phyloP scores from a whole-genome alignment of 2,113 vertebrate genomes.

The Ranitomeya imitator region DNA sequence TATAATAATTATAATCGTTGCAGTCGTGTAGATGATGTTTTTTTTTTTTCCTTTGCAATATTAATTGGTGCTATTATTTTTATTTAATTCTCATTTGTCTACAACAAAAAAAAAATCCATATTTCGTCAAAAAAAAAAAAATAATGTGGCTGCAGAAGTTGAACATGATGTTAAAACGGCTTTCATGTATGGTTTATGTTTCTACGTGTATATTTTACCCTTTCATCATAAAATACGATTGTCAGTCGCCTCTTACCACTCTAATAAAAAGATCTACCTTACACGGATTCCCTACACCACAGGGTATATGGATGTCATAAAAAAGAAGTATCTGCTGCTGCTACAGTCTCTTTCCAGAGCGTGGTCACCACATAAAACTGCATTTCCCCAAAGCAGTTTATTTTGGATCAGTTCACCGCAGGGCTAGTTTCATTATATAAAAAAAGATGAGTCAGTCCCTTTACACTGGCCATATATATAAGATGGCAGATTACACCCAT shows the following conservation, averaged over 20 bases:
- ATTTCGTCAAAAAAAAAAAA: constrained; percentile 36
- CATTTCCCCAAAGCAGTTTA: background rate
- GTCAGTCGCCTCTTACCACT: constrained; percentile 16
- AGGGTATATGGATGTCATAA: background rate
- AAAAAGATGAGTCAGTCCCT: no score
- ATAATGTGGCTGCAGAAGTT: constrained; percentile 41
- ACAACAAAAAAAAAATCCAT: constrained; percentile 53
- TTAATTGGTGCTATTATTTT: constrained; percentile 59
- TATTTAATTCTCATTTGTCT: constrained; percentile 57
- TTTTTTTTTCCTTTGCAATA: constrained; percentile 34
- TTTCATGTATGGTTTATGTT: background rate
- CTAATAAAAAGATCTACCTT: constrained; percentile 21
- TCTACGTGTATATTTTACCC: constrained; percentile 26
- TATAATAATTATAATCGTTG: constrained; percentile 70
- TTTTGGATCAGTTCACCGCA: background rate
- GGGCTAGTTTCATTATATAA: no score
- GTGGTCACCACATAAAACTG: no score
- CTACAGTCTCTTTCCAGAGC: no score
- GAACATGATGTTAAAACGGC: constrained; percentile 38
- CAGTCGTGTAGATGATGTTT: constrained; percentile 61
- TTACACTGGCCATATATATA: no score
- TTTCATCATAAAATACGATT: constrained; percentile 7
- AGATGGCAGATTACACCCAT: no score
- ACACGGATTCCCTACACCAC: background rate
- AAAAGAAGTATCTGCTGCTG: background rate